These are phyloP conservation scores for Rhaphigaster nebulosa DNA, from an alignment of 2,888 invertebrate genomes.

Conservation along the genomic window DNA sequence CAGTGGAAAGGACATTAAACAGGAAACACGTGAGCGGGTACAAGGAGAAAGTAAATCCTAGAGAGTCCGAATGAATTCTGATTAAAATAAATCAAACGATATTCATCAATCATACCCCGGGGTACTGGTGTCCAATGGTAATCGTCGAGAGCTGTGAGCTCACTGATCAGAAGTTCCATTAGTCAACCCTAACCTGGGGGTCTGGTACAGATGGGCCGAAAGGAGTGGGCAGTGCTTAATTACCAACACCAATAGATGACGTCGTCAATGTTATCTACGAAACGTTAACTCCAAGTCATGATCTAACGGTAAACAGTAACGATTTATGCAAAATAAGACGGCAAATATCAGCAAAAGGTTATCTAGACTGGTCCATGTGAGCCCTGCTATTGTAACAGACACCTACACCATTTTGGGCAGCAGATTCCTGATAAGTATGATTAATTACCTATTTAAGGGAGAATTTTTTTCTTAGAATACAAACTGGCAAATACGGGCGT, in stretches of 20 bases:
- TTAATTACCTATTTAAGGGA: neutral
- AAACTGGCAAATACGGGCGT: neutral
- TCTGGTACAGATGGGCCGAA: neutral
- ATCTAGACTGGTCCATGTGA: neutral
- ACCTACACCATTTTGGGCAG: neutral
- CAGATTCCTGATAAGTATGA: neutral
- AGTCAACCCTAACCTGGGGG: neutral
- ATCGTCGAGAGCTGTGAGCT: neutral
- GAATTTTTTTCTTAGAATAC: neutral
- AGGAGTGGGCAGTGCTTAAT: neutral
- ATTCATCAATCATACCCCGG: neutral
- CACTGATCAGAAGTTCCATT: neutral
- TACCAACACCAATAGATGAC: neutral
- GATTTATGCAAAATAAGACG: neutral
- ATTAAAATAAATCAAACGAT: slow-evolving; percentile 6
- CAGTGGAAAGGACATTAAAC: slow-evolving; percentile 15
- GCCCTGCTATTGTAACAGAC: neutral
- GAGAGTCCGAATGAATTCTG: neutral
- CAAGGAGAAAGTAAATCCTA: neutral
- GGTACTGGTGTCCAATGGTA: neutral
- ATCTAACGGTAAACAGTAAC: neutral
- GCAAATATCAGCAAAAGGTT: neutral
- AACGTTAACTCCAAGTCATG: neutral
- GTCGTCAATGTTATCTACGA: neutral
- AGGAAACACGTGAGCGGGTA: neutral